Conservation (phyloP, 2,888 invertebrate species). For the Mayetiola destructor region DNA sequence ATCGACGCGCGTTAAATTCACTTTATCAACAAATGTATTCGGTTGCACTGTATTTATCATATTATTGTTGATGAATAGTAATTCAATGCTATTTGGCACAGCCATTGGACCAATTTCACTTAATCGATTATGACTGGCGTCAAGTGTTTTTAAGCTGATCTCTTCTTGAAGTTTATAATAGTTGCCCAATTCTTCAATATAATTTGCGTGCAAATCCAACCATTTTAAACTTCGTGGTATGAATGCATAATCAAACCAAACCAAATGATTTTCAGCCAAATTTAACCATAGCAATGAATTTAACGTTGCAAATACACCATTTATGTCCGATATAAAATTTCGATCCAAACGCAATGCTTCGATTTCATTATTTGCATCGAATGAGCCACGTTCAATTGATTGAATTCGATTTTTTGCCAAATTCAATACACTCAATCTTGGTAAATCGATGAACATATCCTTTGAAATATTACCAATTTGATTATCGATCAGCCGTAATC, state of each 20-base stretch:
- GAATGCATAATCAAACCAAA: slow-evolving; percentile 88
- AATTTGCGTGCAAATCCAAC: slow-evolving; percentile 83
- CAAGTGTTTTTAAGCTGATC: slow-evolving; percentile 72
- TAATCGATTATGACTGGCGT: slow-evolving; percentile 80
- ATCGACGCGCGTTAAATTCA: slow-evolving; percentile 71
- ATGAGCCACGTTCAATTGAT: slow-evolving; percentile 70
- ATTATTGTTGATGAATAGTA: slow-evolving; percentile 80
- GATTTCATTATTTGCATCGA: slow-evolving; percentile 64
- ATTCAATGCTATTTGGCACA: slow-evolving; percentile 75
- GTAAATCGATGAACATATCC: slow-evolving; percentile 78
- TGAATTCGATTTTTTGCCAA: slow-evolving; percentile 81
- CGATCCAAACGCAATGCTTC: slow-evolving; percentile 79
- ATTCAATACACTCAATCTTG: slow-evolving; percentile 71
- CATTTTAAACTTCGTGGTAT: slow-evolving; percentile 79
- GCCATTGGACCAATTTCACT: slow-evolving; percentile 66
- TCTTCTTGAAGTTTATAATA: slow-evolving; percentile 75
- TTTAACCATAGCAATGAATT: slow-evolving; percentile 74
- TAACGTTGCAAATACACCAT: slow-evolving; percentile 75
- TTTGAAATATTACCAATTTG: slow-evolving; percentile 70
- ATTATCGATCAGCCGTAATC: slow-evolving; percentile 78
- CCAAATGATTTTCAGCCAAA: slow-evolving; percentile 78
- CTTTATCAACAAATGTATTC: slow-evolving; percentile 75
- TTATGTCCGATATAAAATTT: slow-evolving; percentile 76
- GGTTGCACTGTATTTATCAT: slow-evolving; percentile 64
- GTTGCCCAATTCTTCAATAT: slow-evolving; percentile 73